Conservation (phyloP, 2,113 vertebrate genomes). For the Archocentrus centrarchus region DNA sequence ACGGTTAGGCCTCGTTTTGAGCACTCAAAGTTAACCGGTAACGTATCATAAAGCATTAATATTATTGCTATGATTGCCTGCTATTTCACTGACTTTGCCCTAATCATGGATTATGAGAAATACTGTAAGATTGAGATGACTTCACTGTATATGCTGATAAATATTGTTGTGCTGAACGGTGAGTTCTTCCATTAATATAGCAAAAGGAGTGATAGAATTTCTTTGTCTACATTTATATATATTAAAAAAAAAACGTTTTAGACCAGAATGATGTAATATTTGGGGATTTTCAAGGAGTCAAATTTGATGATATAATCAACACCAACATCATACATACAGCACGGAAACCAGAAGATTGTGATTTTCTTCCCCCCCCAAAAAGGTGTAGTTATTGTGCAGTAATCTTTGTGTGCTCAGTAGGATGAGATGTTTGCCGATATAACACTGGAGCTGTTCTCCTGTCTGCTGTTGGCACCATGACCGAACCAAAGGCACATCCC, state of each 20-base stretch:
- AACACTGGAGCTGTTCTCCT: constrained; percentile 19
- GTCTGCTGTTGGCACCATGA: constrained; percentile 55
- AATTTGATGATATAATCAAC: constrained; percentile 3
- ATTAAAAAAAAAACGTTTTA: neutral
- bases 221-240: neutral
- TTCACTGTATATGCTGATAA: neutral
- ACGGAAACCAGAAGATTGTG: neutral
- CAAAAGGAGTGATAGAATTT: neutral
- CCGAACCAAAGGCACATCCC: constrained; percentile 14
- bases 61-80: constrained; percentile 36
- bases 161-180: neutral
- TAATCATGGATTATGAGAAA: neutral
- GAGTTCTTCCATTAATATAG: neutral
- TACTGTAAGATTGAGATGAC: neutral
- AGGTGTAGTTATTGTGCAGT: neutral
- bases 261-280: neutral
- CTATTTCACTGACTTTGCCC: neutral
- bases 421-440: constrained; percentile 27
- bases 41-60: neutral
- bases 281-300: neutral
- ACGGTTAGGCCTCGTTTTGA: neutral
- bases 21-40: neutral
- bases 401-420: constrained; percentile 15
- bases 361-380: neutral
- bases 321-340: neutral